Percentiles rank a stretch among this genome's conserved stretches.
Evolutionary conservation across 2,113 vertebrate genomes (phyloP).

Genomic region (Rhea americana): DNA sequence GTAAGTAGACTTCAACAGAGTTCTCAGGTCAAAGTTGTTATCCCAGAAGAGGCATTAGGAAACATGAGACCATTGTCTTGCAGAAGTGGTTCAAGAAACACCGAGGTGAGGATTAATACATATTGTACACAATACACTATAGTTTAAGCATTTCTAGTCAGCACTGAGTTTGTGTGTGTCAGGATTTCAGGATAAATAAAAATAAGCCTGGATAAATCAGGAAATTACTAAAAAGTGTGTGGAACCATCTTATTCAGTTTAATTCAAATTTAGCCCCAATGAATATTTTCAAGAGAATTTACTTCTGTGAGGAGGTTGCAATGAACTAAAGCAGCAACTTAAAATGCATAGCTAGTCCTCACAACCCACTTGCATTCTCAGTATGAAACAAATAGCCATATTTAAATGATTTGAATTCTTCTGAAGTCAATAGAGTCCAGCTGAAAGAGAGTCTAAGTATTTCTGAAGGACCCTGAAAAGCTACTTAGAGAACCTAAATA

Average conservation of each 20-base stretch:
- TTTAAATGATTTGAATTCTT: background rate
- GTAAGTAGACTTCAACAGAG: background rate
- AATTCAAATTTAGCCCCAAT: background rate
- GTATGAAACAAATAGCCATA: background rate
- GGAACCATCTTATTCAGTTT: background rate
- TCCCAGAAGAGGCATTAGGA: background rate
- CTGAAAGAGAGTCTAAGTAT: background rate
- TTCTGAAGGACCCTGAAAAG: background rate
- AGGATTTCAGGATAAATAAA: background rate
- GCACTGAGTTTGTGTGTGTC: background rate
- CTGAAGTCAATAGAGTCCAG: background rate
- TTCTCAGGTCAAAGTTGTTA: background rate
- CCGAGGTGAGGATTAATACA: background rate
- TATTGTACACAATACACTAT: background rate
- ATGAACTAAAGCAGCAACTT: background rate
- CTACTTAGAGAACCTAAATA: background rate
- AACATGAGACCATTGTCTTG: background rate
- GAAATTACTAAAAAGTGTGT: background rate
- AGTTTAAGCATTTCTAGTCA: background rate
- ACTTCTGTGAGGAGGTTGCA: background rate
- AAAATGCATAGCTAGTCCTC: background rate
- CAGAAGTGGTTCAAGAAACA: background rate
- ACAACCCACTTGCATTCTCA: background rate
- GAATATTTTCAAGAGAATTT: background rate
- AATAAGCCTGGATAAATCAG: background rate